Conservation (phyloP, 2,888 invertebrate genomes). For the Metacarcinus magister region DNA sequence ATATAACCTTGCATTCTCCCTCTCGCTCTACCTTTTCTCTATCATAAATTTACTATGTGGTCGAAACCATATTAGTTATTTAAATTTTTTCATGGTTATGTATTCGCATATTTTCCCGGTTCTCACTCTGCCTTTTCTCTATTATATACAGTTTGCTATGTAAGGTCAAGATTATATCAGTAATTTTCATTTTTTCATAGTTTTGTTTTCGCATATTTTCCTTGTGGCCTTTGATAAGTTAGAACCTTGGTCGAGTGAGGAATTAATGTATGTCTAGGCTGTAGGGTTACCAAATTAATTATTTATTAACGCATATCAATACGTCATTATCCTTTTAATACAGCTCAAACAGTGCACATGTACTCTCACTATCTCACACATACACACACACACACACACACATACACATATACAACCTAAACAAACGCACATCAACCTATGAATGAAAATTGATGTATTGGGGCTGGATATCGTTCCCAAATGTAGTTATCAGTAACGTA, state of each 20-base stretch:
- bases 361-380: not conserved
- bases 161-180: too few relatives aligned
- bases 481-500: not conserved
- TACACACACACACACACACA: conserved; percentile 31
- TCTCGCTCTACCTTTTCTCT: too few relatives aligned
- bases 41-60: too few relatives aligned
- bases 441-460: not conserved
- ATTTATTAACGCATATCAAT: not conserved
- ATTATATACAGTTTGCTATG: not conserved
- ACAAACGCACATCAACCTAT: not conserved
- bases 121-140: too few relatives aligned
- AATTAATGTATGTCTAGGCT: not conserved
- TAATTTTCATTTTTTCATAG: too few relatives aligned
- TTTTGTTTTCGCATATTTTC: not conserved
- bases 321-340: not conserved
- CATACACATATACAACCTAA: not conserved
- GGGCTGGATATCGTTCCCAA: not conserved
- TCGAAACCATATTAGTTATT: too few relatives aligned
- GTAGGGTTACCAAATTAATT: not conserved
- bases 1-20: too few relatives aligned
- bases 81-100: too few relatives aligned
- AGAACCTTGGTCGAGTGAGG: too few relatives aligned
- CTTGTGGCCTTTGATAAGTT: not conserved
- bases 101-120: too few relatives aligned
- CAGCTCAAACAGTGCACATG: not conserved